phyloP scores from a whole-genome alignment of 2,113 vertebrate species.

The Origma solitaria region DNA sequence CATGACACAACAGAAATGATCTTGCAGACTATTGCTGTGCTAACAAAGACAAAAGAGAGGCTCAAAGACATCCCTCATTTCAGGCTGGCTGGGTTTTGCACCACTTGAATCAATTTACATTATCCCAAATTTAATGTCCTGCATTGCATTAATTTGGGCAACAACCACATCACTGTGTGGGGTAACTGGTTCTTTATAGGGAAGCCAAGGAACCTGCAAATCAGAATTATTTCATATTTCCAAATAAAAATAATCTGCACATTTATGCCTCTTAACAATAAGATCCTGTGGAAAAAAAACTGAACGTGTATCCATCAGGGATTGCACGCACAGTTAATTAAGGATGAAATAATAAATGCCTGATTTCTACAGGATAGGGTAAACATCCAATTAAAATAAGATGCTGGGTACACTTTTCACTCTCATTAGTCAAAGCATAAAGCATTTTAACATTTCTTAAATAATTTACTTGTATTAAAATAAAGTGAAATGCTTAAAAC shows the following conservation, averaged over 20 bases:
- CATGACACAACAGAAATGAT: neutral
- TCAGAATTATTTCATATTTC: neutral
- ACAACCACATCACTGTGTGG: neutral
- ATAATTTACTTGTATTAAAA: constrained; percentile 77
- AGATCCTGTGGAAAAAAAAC: neutral
- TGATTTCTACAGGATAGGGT: constrained; percentile 64
- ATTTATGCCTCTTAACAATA: constrained; percentile 50
- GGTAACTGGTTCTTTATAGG: neutral
- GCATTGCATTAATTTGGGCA: neutral
- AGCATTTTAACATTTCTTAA: constrained; percentile 69
- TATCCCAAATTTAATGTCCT: neutral
- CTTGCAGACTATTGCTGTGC: neutral
- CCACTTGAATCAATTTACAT: neutral
- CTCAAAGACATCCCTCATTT: neutral
- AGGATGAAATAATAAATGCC: constrained; percentile 67
- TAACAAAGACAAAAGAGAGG: neutral
- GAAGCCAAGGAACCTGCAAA: neutral
- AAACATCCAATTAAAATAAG: constrained; percentile 75
- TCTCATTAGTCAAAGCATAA: constrained; percentile 73
- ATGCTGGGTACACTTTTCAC: constrained; percentile 50
- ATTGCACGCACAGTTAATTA: constrained; percentile 62
- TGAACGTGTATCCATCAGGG: constrained; percentile 49
- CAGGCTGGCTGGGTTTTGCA: neutral
- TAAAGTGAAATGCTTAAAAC: constrained; percentile 74
- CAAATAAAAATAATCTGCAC: constrained; percentile 36